Conservation (phyloP, 1,140 invertebrate species). For the Hormaphis cornu region DNA sequence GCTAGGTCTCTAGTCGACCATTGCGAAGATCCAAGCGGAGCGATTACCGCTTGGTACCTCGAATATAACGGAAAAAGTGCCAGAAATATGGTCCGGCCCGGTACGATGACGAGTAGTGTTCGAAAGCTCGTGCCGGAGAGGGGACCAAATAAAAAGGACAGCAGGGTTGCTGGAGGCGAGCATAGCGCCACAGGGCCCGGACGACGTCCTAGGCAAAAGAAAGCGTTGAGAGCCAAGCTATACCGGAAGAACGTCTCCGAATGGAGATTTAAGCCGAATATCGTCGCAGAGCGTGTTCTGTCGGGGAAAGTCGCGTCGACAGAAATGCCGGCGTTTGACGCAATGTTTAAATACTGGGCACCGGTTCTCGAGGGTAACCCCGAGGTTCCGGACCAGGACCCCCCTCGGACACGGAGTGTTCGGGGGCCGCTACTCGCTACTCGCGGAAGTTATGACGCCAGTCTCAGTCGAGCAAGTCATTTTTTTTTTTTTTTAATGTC, state of each 20-base stretch:
- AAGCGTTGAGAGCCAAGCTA: not conserved
- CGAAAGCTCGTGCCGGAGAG: too few relatives aligned
- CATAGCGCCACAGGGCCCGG: not conserved
- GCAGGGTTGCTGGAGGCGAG: not conserved
- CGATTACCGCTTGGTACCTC: not conserved
- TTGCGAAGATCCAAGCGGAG: not conserved
- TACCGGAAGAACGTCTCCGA: not conserved
- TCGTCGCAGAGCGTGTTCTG: not conserved
- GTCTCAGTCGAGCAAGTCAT: not conserved
- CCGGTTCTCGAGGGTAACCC: not conserved
- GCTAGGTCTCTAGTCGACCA: not conserved
- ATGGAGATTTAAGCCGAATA: not conserved
- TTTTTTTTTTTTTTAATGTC: too few relatives aligned
- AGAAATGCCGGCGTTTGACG: not conserved
- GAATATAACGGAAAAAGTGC: too few relatives aligned
- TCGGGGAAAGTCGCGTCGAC: not conserved
- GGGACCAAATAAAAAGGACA: too few relatives aligned
- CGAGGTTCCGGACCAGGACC: not conserved
- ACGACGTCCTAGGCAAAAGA: not conserved
- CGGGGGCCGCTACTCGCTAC: not conserved
- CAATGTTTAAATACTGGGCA: not conserved
- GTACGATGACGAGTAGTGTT: too few relatives aligned
- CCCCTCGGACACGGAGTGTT: not conserved
- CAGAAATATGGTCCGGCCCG: too few relatives aligned
- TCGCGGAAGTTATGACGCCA: too few relatives aligned